Percentiles rank a stretch among this genome's conserved stretches.
Evolutionary conservation across 2,113 vertebrate genomes (phyloP).

Genomic region (Vombatus ursinus): DNA sequence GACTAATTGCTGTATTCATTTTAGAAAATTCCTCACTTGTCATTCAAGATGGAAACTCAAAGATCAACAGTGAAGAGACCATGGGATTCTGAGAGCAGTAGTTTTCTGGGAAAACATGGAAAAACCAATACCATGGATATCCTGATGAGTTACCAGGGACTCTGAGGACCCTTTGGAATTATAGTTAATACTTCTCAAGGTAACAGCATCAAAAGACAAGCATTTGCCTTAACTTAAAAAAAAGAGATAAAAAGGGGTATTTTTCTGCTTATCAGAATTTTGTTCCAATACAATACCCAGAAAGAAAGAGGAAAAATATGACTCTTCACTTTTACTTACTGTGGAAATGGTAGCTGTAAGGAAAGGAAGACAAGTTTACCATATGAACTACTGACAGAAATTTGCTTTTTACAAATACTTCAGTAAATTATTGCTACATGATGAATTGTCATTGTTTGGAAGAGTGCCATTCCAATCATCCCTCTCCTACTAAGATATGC

Average conservation of each 20-base stretch:
- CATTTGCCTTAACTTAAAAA: neutral
- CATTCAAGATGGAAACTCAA: neutral
- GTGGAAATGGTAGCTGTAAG: neutral
- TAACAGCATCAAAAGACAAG: conserved; percentile 24
- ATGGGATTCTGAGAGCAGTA: neutral
- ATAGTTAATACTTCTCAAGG: neutral
- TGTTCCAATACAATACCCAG: conserved; percentile 1
- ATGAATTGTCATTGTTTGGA: neutral
- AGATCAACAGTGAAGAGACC: conserved; percentile 18
- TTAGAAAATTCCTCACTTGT: neutral
- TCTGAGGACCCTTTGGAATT: neutral
- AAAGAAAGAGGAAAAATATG: conserved; percentile 19
- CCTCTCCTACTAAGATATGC: neutral
- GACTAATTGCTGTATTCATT: neutral
- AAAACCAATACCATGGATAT: neutral
- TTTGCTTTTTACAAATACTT: neutral
- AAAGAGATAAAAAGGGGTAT: neutral
- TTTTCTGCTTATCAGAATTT: conserved; percentile 22
- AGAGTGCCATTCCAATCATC: neutral
- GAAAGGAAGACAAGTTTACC: conserved; percentile 17
- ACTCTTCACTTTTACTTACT: neutral
- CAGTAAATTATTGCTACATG: neutral
- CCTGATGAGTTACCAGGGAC: conserved; percentile 1
- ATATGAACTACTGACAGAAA: conserved; percentile 25
- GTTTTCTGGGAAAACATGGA: neutral